Percentiles rank a stretch among this genome's conserved stretches.
Conservation (phyloP, 2,888 invertebrate genomes). For the Sepiola atlantica region DNA sequence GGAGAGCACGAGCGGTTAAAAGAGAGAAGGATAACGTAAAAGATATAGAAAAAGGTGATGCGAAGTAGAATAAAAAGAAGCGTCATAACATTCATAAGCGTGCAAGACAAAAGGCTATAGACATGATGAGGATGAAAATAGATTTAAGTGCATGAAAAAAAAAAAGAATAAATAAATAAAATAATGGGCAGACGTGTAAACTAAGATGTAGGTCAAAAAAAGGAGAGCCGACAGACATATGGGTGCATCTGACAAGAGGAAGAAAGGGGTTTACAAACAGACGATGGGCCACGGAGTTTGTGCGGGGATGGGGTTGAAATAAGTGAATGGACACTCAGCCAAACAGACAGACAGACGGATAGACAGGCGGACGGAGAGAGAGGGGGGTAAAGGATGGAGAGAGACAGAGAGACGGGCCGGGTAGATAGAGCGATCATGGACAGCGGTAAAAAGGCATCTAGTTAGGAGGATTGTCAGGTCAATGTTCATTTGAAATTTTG, state of each 20-base stretch:
- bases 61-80: not conserved
- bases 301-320: not conserved
- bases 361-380: not conserved
- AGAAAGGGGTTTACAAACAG: not conserved
- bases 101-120: not conserved
- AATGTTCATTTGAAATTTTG: not conserved
- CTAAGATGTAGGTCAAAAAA: not conserved
- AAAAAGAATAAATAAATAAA: not conserved
- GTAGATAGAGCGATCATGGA: too few species aligned
- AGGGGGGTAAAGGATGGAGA: too few species aligned
- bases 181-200: not conserved
- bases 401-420: too few species aligned
- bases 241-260: not conserved
- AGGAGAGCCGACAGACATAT: not conserved
- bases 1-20: too few species aligned
- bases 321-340: constrained; percentile 18
- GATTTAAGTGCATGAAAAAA: not conserved
- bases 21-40: too few species aligned
- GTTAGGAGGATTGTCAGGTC: not conserved
- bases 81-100: not conserved
- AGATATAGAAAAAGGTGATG: not conserved
- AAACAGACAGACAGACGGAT: not conserved
- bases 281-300: not conserved
- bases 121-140: not conserved
- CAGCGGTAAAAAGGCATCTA: not conserved